Evolutionary conservation across 2,888 invertebrate species (phyloP), one percentile per base, ranked within the genome.

Genomic region (Caenorhabditis wallacei): DNA sequence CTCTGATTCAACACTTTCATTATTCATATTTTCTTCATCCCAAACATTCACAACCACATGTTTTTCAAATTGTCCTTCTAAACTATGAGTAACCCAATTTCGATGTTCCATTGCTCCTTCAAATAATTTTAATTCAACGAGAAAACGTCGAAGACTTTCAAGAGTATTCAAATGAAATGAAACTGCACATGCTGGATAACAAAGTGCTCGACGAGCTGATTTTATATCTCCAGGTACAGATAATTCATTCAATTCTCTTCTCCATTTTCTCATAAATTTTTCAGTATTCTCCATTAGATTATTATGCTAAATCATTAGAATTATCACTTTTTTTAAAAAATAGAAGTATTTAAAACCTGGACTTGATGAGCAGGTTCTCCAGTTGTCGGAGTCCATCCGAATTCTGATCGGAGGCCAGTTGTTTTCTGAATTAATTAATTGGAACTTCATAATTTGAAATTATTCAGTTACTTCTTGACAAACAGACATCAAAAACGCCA

Each of bases 161-260:
- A 76, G n/a, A 35, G 68, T 76, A 46, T 68, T 68, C 59, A 68
- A 16, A 59, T 76, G 75, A 40, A 76, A 51, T 3, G 64, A 56
- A 35, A 76, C 68, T n/a, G 68, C 57, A 20, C 30, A 59, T 8
- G 18, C 48, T 46, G 75, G 75, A 66, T 76, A 51, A 46, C 48
- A 46, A n/a, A 68, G 51, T 26, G 48, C 68, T 37, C 75, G 57
- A 0, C 75, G 66, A 59, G 75, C 66, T 20, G 59, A 51, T 10
- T 51, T 22, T 3, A 76, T 76, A 24, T 68, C 20, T 1, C 75
- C 75, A n/a, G 75, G 75, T 7, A 13, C 40, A 18, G 68, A n/a
- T 13, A 18, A n/a, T 8, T 51, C 20, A 11, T 11, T 35, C 37
- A 68, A 13, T 30, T 76, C 68, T 5, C 10, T 35, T n/a, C 48